Conservation (phyloP, 2,888 invertebrate species). For the Melieria omissa region DNA sequence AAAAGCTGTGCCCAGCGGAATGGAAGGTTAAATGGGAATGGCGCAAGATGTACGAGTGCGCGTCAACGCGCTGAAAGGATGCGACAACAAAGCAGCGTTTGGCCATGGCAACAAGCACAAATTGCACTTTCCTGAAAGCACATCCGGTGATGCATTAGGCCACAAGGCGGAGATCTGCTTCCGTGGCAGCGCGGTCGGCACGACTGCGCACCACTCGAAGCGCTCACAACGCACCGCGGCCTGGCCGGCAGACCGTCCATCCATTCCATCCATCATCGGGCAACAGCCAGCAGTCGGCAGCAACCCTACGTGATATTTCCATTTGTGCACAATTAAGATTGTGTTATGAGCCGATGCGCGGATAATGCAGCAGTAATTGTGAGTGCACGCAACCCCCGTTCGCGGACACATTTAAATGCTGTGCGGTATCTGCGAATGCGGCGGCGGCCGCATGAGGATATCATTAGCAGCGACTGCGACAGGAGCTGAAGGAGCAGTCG, state of each 20-base stretch:
- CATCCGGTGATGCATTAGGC: too few relatives aligned
- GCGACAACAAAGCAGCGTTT: too few relatives aligned
- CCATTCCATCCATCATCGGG: neutral
- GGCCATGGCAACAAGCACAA: too few relatives aligned
- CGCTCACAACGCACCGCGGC: neutral
- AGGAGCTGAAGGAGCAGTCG: neutral
- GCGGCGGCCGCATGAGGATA: neutral
- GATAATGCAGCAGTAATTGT: slow-evolving; percentile 61
- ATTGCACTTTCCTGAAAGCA: too few relatives aligned
- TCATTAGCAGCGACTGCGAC: neutral
- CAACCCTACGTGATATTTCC: neutral
- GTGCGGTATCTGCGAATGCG: too few relatives aligned
- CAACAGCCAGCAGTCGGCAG: neutral
- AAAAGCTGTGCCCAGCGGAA: too few relatives aligned
- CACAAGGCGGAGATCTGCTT: too few relatives aligned
- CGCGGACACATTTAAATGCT: neutral
- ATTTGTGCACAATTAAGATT: slow-evolving; percentile 27
- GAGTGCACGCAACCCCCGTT: slow-evolving; percentile 52
- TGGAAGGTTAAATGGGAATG: too few relatives aligned
- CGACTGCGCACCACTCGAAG: neutral
- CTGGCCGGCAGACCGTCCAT: neutral
- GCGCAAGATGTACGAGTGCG: too few relatives aligned
- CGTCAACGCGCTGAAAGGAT: too few relatives aligned
- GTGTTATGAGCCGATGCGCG: slow-evolving; percentile 47
- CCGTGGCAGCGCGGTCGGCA: too few relatives aligned